A percentile compares a stretch with the other conserved stretches of the same genome.
These are phyloP conservation scores for Anthonomus grandis DNA, from an alignment of 1,140 invertebrate genomes.

Conservation along the genomic window DNA sequence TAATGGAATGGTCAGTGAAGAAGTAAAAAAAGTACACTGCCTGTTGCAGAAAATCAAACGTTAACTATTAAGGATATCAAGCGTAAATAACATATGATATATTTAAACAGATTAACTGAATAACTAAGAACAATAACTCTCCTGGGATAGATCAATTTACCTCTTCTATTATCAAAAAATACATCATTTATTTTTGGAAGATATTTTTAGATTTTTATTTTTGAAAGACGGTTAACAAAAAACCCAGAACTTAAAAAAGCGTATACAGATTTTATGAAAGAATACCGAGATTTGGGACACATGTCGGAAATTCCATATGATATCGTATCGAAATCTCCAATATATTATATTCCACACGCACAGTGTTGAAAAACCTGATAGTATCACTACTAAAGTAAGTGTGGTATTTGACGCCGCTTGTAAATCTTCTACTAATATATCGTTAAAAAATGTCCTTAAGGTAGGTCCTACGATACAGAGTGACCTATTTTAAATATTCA, in stretches of 20 bases:
- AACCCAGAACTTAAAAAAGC: conserved; percentile 29
- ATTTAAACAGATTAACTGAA: too few species aligned
- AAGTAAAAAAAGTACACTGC: too few species aligned
- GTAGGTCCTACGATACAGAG: conserved; percentile 39
- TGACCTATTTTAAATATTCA: conserved; percentile 34
- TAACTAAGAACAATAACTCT: too few species aligned
- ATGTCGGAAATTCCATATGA: conserved; percentile 33
- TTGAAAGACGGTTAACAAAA: conserved; percentile 25
- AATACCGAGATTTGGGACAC: conserved; percentile 46
- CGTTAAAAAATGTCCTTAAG: conserved; percentile 33
- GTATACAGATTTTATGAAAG: conserved; percentile 44
- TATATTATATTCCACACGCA: conserved; percentile 45
- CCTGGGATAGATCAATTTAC: too few species aligned
- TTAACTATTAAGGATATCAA: too few species aligned
- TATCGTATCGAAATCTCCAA: conserved; percentile 6
- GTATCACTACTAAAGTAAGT: conserved; percentile 39
- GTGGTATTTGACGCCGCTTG: conserved; percentile 23
- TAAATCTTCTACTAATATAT: conserved; percentile 30
- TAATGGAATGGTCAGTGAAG: too few species aligned
- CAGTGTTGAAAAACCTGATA: conserved; percentile 38
- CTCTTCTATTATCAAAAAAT: too few species aligned
- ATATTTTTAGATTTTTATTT: too few species aligned
- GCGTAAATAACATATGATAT: too few species aligned
- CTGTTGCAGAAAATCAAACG: too few species aligned
- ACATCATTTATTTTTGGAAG: too few species aligned